Evolutionary conservation across 2,113 vertebrate species (phyloP).

Genomic region (Drymodes brunneopygia): DNA sequence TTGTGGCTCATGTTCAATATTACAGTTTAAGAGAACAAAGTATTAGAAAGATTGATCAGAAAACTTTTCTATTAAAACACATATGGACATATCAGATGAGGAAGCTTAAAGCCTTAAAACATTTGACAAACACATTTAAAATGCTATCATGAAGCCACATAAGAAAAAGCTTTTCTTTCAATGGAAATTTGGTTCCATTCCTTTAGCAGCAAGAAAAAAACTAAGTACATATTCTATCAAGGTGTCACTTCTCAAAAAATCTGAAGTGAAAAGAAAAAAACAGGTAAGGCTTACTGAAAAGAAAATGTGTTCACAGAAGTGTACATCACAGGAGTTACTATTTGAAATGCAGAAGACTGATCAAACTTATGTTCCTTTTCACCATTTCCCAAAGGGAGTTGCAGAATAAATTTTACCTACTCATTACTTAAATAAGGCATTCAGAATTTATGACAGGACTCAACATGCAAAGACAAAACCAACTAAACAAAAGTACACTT

Average conservation of each 20-base stretch:
- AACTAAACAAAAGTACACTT: neutral
- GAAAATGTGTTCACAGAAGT: neutral
- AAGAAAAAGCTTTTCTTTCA: neutral
- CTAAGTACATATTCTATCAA: neutral
- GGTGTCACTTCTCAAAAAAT: neutral
- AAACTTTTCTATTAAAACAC: neutral
- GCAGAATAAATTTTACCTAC: neutral
- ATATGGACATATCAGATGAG: neutral
- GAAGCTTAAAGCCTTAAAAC: neutral
- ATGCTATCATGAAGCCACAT: neutral
- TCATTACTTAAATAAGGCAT: neutral
- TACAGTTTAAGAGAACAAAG: neutral
- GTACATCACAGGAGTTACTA: neutral
- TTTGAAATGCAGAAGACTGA: neutral
- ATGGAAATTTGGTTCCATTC: neutral
- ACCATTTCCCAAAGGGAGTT: neutral
- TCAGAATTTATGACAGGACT: neutral
- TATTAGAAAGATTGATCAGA: neutral
- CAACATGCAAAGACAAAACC: neutral
- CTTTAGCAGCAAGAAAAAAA: neutral
- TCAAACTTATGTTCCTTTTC: neutral
- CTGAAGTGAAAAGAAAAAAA: neutral
- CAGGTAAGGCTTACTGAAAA: neutral
- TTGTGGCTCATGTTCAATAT: fast-evolving
- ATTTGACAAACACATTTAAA: neutral